Evolutionary conservation across 2,888 invertebrate species (phyloP).

Genomic region (Crossocerus cetratus): DNA sequence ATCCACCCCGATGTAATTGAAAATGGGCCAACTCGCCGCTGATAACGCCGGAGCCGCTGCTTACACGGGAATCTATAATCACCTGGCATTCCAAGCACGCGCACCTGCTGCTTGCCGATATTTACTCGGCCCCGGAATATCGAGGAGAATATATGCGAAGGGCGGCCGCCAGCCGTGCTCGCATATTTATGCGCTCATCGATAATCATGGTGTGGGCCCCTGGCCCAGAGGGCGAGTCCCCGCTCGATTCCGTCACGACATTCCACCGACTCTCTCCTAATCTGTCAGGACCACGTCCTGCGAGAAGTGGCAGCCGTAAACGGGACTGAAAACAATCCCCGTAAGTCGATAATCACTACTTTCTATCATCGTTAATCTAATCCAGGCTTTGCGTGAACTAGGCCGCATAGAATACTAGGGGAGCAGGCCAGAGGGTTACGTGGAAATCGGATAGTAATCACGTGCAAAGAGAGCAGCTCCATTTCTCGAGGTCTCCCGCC

Average conservation of each 20-base stretch:
- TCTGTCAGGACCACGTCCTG: no score
- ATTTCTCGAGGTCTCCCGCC: no score
- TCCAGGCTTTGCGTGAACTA: no score
- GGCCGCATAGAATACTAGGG: no score
- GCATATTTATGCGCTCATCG: conserved; percentile 45
- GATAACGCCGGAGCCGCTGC: neutral
- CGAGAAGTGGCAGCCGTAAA: no score
- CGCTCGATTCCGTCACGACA: conserved; percentile 21
- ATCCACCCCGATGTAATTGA: conserved; percentile 2
- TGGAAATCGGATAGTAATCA: no score
- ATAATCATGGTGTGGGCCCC: conserved; percentile 59
- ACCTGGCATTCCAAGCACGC: neutral
- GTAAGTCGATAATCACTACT: no score
- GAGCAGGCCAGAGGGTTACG: no score
- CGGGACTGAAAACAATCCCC: no score
- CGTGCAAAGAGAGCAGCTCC: no score
- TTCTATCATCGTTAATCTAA: no score
- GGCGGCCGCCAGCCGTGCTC: conserved; percentile 28
- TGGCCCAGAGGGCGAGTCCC: neutral
- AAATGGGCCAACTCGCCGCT: neutral
- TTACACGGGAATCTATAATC: neutral
- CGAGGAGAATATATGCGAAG: neutral
- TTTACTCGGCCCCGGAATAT: conserved; percentile 24
- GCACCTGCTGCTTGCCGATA: neutral
- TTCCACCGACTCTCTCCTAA: neutral